Base-by-base conservation (phyloP, 37 sponge, comb jelly and placozoan species). In the Agelas oroides region DNA sequence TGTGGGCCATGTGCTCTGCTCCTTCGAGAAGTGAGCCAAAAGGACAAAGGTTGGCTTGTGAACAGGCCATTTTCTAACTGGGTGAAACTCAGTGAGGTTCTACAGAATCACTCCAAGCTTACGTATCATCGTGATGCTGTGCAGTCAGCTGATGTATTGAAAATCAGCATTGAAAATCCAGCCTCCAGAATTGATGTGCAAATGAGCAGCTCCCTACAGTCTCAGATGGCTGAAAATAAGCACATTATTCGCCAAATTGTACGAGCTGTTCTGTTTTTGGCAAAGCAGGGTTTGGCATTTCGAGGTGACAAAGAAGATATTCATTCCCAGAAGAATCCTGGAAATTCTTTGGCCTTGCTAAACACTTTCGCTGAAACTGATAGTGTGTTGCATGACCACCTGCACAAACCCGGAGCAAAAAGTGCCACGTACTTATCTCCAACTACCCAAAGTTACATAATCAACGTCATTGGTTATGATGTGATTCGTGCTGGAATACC, bases 361-460 rank as follows among this genome's bases (percentile, higher is more conserved):
- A 46, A 8, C 46, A 46, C 46, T 46, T 46, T 46, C 8, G 46
- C 46, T 46, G 46, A 46, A 46, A 46, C 3, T 46, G 46, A 46
- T 46, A 46, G 46, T 46, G 46, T 46, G 46, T 46, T 46, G 8
- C 46, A 46, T 46, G 46, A 3, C 46, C 46, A 46, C 8, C 46
- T 46, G 46, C 46, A 46, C 3, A 3, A 46, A 28, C 82, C 88
- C 35, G 64, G 53, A 53, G 89, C 67, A 20, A 90, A 30, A 63
- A 90, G 79, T 90, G 85, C 77, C 58, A 90, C 85, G 14, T 84
- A 84, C 62, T 40, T 90, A 13, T 90, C 90, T 59, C 86, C 90
- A 20, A 73, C 61, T 56, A 69, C 81, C 55, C 90, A 84, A 74
- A 90, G 84, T 84, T 85, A 84, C 27, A 83, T 89, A 35, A 89